Percentiles rank a stretch among this genome's conserved stretches.
Evolutionary conservation across 1,140 invertebrate species (phyloP).

Genomic region (Matsumurasca onukii): DNA sequence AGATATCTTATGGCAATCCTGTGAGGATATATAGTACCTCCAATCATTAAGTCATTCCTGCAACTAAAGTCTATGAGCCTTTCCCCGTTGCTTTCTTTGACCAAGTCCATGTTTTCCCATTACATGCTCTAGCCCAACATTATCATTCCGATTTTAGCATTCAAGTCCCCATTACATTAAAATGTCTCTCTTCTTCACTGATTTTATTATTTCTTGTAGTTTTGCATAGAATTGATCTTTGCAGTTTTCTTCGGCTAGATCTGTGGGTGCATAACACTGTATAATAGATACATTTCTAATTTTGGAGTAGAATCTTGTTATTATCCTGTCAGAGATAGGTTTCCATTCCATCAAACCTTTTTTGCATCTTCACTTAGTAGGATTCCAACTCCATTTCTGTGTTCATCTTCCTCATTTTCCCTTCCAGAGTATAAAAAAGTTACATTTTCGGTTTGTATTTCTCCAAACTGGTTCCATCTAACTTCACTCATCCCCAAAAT

Average conservation of each 20-base stretch:
- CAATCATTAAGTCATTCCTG: background rate
- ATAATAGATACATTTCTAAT: constrained; percentile 29
- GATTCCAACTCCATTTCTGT: constrained; percentile 13
- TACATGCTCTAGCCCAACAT: constrained; percentile 10
- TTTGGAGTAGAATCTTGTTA: constrained; percentile 29
- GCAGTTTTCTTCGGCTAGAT: background rate
- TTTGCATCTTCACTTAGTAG: constrained; percentile 6
- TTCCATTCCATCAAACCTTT: constrained; percentile 22
- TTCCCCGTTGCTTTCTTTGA: constrained; percentile 27
- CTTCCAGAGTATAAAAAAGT: constrained; percentile 21
- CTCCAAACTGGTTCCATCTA: constrained; percentile 12
- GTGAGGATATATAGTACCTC: constrained; percentile 4
- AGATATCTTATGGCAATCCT: background rate
- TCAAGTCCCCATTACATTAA: constrained; percentile 31
- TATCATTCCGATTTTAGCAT: constrained; percentile 28
- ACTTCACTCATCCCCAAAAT: constrained; percentile 7
- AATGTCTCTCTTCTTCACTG: constrained; percentile 29
- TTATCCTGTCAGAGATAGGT: constrained; percentile 28
- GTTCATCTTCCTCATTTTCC: constrained; percentile 2
- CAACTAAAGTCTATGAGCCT: constrained; percentile 14
- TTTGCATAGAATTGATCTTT: constrained; percentile 24
- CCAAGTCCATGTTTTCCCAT: constrained; percentile 30
- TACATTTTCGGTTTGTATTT: constrained; percentile 1
- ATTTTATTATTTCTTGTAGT: background rate
- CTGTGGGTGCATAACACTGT: constrained; percentile 29